phyloP scores from a whole-genome alignment of 2,888 invertebrate genomes.

The Tinea semifulvella region DNA sequence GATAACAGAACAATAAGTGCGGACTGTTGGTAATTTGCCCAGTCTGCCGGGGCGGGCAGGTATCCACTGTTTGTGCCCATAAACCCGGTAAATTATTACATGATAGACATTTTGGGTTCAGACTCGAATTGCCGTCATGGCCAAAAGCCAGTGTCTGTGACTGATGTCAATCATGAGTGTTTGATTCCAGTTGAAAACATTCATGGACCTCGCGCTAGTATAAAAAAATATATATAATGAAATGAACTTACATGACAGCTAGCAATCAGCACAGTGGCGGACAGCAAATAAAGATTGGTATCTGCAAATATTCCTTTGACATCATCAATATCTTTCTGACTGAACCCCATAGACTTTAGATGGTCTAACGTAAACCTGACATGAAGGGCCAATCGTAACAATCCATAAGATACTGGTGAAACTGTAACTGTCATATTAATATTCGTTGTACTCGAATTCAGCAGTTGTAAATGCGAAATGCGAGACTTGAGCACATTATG shows the following conservation, averaged over 20 bases:
- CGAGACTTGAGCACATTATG: conserved; percentile 86
- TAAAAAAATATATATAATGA: background rate
- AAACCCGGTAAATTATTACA: too few relatives aligned
- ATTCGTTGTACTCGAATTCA: conserved; percentile 66
- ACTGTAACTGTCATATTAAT: conserved; percentile 77
- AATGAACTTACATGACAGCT: conserved; percentile 85
- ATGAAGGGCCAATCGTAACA: conserved; percentile 78
- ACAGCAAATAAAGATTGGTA: conserved; percentile 91
- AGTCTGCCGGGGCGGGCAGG: too few relatives aligned
- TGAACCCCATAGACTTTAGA: conserved; percentile 82
- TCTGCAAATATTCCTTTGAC: conserved; percentile 96
- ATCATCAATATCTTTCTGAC: conserved; percentile 94
- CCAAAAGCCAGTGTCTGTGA: too few relatives aligned
- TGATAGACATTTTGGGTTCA: too few relatives aligned
- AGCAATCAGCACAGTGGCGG: conserved; percentile 89
- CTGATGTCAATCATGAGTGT: too few relatives aligned
- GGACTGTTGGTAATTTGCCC: too few relatives aligned
- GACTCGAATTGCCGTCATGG: too few relatives aligned
- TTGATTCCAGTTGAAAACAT: too few relatives aligned
- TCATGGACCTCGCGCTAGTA: too few relatives aligned
- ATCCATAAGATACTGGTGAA: conserved; percentile 81
- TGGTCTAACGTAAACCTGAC: conserved; percentile 78
- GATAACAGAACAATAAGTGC: too few relatives aligned
- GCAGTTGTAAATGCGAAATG: conserved; percentile 75
- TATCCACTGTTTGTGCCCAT: too few relatives aligned